Evolutionary conservation across 1,140 invertebrate species (phyloP).

Genomic region (Diplogasteroides magnus): DNA sequence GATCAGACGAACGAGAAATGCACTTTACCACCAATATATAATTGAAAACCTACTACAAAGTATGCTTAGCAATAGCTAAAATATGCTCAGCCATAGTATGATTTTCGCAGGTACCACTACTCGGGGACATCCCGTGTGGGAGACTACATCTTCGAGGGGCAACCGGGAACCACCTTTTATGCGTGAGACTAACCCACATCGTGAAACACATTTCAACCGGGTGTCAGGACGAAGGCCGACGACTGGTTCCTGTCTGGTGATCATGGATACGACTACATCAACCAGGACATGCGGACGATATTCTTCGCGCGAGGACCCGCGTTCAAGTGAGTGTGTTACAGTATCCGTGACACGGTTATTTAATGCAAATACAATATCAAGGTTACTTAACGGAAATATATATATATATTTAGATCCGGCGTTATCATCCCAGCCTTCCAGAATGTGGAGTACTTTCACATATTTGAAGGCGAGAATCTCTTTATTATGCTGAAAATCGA

Average conservation of each 20-base stretch:
- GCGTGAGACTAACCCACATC: neutral
- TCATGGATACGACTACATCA: neutral
- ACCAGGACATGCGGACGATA: neutral
- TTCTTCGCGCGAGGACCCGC: neutral
- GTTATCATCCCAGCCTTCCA: neutral
- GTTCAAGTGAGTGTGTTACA: no score
- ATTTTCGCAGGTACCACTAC: neutral
- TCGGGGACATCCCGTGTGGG: neutral
- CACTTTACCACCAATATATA: no score
- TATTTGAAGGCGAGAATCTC: neutral
- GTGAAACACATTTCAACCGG: no score
- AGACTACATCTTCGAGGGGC: neutral
- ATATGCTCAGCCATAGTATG: no score
- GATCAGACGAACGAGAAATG: no score
- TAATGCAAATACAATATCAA: no score
- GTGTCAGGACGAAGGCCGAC: neutral
- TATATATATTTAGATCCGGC: no score
- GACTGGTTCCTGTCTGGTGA: neutral
- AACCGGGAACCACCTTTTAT: neutral
- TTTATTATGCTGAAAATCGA: no score
- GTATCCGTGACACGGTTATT: no score
- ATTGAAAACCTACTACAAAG: no score
- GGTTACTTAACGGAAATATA: no score
- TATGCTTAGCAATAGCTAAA: no score
- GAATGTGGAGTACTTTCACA: neutral